Conservation (phyloP, 2,113 vertebrate species). For the Pelodiscus sinensis region DNA sequence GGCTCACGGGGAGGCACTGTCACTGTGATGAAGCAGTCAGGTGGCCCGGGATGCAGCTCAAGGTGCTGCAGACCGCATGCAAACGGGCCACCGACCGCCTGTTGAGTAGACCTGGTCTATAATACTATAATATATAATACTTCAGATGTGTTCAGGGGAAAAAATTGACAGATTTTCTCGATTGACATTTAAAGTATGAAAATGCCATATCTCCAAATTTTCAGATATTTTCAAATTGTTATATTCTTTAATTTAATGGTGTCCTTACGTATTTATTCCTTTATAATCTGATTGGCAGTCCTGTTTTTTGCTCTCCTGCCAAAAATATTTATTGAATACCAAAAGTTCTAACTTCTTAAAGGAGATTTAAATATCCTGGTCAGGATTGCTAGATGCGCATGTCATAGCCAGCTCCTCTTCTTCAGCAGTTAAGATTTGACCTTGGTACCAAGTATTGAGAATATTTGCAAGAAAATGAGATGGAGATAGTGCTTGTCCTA, state of each 20-base stretch:
- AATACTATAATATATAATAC: background rate
- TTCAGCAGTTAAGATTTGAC: too few species aligned
- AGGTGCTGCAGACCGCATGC: too few species aligned
- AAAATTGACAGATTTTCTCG: background rate
- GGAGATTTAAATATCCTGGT: background rate
- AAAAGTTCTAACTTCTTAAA: background rate
- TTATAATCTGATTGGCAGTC: background rate
- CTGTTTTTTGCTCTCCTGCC: background rate
- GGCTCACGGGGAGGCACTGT: too few species aligned
- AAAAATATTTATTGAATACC: background rate
- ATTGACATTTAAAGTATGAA: background rate
- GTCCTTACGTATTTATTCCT: background rate
- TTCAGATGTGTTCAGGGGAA: background rate
- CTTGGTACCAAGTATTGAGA: too few species aligned
- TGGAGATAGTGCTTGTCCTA: too few species aligned
- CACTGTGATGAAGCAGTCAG: too few species aligned
- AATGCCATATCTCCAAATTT: background rate
- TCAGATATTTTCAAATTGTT: background rate
- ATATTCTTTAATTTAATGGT: background rate
- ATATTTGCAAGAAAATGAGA: too few species aligned
- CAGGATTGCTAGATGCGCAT: too few species aligned
- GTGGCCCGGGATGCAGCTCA: too few species aligned
- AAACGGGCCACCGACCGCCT: too few species aligned
- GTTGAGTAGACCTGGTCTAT: background rate
- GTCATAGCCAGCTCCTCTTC: too few species aligned